phyloP scores from a whole-genome alignment of 1,140 invertebrate genomes.

The Artemia franciscana region DNA sequence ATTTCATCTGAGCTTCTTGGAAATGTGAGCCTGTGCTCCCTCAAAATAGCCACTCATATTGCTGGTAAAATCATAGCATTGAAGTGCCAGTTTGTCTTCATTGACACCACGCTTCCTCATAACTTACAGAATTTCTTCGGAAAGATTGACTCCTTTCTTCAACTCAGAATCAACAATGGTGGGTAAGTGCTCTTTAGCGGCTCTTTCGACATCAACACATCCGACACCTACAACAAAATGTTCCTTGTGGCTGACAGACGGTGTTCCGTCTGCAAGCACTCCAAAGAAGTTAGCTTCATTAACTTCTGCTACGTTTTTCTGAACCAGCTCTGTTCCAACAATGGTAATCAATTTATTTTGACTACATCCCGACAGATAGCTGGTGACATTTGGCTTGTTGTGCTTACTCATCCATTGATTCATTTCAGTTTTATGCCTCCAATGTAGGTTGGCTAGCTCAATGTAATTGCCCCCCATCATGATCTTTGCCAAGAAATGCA shows the following conservation, averaged over 20 bases:
- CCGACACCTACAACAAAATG: not conserved
- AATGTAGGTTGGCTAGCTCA: not conserved
- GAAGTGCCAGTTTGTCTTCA: not conserved
- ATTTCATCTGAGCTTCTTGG: not conserved
- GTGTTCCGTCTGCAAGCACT: not conserved
- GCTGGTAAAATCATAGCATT: not conserved
- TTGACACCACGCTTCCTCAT: not conserved
- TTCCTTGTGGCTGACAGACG: constrained; percentile 1
- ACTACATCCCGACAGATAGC: not conserved
- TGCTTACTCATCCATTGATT: not conserved
- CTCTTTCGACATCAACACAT: not conserved
- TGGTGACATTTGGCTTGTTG: not conserved
- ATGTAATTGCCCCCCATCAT: not conserved
- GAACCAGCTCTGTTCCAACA: not conserved
- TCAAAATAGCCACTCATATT: not conserved
- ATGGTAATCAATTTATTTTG: not conserved
- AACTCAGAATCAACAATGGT: not conserved
- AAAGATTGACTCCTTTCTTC: constrained; percentile 1
- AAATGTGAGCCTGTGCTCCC: not conserved
- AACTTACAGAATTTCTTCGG: not conserved
- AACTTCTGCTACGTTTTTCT: not conserved
- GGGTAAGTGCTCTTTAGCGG: not conserved
- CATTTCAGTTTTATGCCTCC: not conserved
- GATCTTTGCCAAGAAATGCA: not conserved
- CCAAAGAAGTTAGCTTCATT: not conserved